Evolutionary conservation across 2,797 vertebrate genomes (phyloP), one percentile per base, ranked within the genome.

Genomic region (Capromys pilorides): DNA sequence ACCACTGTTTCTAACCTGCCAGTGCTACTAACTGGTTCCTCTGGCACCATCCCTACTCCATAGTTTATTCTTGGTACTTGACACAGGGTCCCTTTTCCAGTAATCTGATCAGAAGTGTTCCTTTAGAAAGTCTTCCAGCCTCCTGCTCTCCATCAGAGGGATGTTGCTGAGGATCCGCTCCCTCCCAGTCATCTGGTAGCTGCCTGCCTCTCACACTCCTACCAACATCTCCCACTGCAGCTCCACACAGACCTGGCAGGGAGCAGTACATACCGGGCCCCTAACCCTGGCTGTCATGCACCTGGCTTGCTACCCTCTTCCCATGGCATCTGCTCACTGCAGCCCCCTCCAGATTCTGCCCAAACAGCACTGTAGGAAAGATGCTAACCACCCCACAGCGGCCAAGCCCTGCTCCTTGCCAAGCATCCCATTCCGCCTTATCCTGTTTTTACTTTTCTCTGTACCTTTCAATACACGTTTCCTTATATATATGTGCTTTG

Each of bases 221-320:
- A 66, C 49, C 28, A 21, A 28, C 12, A 19, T 18, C 10, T 49
- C 57, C 62, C 24, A 2, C 45, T 75, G 71, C 12, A 11, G 33
- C 26, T 51, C 84, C 66, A 16, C 87, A 71, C 14, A 13, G 4
- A 0, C 14, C 69, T 3, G 22, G 4, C 22, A 19, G 39, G 26
- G 24, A 19, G 39, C 10, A 41, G 39, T 26, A 26, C 12, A 28
- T 6, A 24, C 22, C 14, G 33, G 18, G 33, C 33, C 18, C 66
- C 16, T 13, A 19, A 28, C 6, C 12, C 36, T 24, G 9, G 2
- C 10, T 4, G 10, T 2, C 0, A 5, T 0, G 1, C 59, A 21
- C 62, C 57, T 5, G 11, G 13, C 61, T 28, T 51, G 8, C 33
- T 0, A 6, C 59, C 6, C 49, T 67, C 64, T 36, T 36, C 18